Conservation (phyloP, 2,888 invertebrate species). For the Apomyelois bistriatella region DNA sequence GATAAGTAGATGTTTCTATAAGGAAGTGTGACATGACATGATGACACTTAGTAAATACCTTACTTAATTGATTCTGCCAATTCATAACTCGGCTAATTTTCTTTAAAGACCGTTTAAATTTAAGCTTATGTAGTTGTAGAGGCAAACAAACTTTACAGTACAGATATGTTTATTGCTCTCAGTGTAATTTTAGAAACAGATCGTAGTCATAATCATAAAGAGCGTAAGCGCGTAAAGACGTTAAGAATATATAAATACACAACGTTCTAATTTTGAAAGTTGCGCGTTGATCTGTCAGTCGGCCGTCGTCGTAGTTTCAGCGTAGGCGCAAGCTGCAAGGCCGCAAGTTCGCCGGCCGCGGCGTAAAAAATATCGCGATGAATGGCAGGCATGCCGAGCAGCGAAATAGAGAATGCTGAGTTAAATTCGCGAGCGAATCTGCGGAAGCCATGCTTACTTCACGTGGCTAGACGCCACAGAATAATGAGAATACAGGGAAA, state of each 20-base stretch:
- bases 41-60: too few relatives aligned
- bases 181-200: neutral
- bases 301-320: conserved; percentile 17
- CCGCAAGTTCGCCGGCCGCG: conserved; percentile 65
- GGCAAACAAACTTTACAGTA: too few relatives aligned
- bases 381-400: conserved; percentile 46
- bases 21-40: too few relatives aligned
- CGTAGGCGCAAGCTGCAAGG: conserved; percentile 68
- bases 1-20: too few relatives aligned
- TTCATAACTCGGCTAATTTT: too few relatives aligned
- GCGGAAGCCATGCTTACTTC: conserved; percentile 56
- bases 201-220: neutral
- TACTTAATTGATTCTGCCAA: too few relatives aligned
- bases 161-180: neutral
- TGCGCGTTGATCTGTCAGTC: conserved; percentile 43
- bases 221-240: conserved; percentile 11
- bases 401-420: neutral
- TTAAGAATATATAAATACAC: conserved; percentile 28
- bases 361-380: conserved; percentile 59
- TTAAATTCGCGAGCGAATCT: conserved; percentile 45
- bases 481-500: neutral
- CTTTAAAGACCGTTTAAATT: too few relatives aligned
- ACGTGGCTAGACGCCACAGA: conserved; percentile 34
- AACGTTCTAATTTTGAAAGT: conserved; percentile 54
- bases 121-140: too few relatives aligned